These are phyloP conservation scores for Drosophila nigricruria DNA, from an alignment of 2,888 invertebrate genomes.

Conservation along the genomic window DNA sequence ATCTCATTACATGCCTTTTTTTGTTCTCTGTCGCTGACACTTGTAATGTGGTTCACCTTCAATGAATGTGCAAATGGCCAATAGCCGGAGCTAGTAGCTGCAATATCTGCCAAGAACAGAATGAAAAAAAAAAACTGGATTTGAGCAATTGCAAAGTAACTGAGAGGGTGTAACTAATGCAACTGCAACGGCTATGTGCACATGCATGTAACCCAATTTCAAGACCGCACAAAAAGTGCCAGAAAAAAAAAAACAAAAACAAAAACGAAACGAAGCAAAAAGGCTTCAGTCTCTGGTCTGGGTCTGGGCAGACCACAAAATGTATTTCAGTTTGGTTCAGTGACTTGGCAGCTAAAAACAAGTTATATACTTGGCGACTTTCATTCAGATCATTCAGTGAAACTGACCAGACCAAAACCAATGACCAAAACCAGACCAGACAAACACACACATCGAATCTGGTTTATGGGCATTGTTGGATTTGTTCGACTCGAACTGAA, in stretches of 20 bases:
- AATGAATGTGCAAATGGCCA: slow-evolving; percentile 54
- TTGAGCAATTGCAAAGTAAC: slow-evolving; percentile 3
- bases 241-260: slow-evolving; percentile 16
- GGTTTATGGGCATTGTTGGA: slow-evolving; percentile 59
- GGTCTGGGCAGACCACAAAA: slow-evolving; percentile 53
- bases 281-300: slow-evolving; percentile 43
- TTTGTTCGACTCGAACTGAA: slow-evolving; percentile 52
- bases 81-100: slow-evolving; percentile 61
- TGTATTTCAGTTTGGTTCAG: slow-evolving; percentile 72
- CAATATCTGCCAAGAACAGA: slow-evolving; percentile 33
- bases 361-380: slow-evolving; percentile 64
- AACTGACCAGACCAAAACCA: slow-evolving; percentile 67
- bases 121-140: slow-evolving; percentile 21
- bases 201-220: slow-evolving; percentile 58
- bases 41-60: slow-evolving; percentile 67
- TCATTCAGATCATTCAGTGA: slow-evolving; percentile 69
- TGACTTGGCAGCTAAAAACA: slow-evolving; percentile 69
- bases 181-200: slow-evolving; percentile 6
- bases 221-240: slow-evolving; percentile 54
- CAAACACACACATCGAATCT: slow-evolving; percentile 52
- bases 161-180: slow-evolving; percentile 17
- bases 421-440: slow-evolving; percentile 55
- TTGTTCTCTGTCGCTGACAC: slow-evolving; percentile 27
- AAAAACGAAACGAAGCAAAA: slow-evolving; percentile 3
- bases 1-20: slow-evolving; percentile 35